These are phyloP conservation scores for Phoxinus phoxinus DNA, from an alignment of 2,113 vertebrate species.

Conservation along the genomic window DNA sequence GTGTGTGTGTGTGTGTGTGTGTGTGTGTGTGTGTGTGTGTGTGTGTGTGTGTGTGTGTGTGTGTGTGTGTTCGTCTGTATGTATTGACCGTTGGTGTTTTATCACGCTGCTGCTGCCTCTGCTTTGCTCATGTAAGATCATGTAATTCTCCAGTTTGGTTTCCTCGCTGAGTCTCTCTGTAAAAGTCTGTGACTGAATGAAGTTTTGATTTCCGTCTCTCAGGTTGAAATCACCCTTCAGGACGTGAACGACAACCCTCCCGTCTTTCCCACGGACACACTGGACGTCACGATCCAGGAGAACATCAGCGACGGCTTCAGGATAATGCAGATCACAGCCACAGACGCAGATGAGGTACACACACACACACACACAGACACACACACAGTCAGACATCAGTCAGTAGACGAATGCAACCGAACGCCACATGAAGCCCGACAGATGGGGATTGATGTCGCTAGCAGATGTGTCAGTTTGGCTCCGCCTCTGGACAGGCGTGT, in stretches of 20 bases:
- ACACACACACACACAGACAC: too few species aligned
- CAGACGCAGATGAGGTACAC: constrained; percentile 90
- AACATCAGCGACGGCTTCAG: constrained; percentile 93
- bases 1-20: too few species aligned
- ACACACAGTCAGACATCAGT: too few species aligned
- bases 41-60: too few species aligned
- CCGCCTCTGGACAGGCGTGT: neutral
- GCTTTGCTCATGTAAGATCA: neutral
- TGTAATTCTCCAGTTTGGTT: neutral
- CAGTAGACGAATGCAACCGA: neutral
- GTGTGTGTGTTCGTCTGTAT: neutral
- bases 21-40: too few species aligned
- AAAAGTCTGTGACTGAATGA: neutral
- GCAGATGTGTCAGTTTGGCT: constrained; percentile 22
- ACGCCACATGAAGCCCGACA: neutral
- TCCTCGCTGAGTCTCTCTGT: neutral
- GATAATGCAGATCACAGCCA: constrained; percentile 95
- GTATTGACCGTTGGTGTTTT: neutral
- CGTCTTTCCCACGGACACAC: constrained; percentile 90
- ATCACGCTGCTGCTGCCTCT: neutral
- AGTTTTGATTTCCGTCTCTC: constrained; percentile 57
- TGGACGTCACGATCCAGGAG: constrained; percentile 94
- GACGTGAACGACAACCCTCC: constrained; percentile 98
- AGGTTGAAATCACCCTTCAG: constrained; percentile 99
- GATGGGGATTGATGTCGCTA: constrained; percentile 43